These are phyloP conservation scores for Halichoerus grypus DNA, from an alignment of 2,113 vertebrate species.

Conservation along the genomic window DNA sequence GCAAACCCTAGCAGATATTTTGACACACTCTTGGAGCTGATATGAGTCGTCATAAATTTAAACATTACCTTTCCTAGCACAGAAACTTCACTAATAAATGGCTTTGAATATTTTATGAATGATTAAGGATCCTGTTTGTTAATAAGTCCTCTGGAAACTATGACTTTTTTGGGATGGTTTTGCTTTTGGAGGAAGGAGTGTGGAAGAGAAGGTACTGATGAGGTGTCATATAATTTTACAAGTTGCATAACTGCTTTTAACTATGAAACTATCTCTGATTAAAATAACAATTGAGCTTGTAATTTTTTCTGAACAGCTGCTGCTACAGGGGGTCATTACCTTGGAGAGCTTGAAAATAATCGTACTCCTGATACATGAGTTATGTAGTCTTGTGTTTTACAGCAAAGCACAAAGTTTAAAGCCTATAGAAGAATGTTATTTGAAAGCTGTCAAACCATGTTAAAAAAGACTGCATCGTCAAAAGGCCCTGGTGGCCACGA, in stretches of 20 bases:
- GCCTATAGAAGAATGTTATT: constrained; percentile 91
- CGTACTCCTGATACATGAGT: constrained; percentile 88
- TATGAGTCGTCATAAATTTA: constrained; percentile 86
- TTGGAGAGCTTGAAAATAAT: constrained; percentile 89
- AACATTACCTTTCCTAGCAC: constrained; percentile 81
- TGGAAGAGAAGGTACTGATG: constrained; percentile 85
- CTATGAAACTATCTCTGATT: constrained; percentile 89
- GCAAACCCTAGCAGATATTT: constrained; percentile 82
- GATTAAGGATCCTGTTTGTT: constrained; percentile 79
- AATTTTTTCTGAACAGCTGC: constrained; percentile 92
- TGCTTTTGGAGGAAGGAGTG: constrained; percentile 80
- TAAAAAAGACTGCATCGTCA: constrained; percentile 91
- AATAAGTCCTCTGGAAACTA: constrained; percentile 78
- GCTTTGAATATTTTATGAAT: constrained; percentile 86
- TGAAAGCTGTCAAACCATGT: constrained; percentile 93
- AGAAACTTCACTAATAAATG: constrained; percentile 85
- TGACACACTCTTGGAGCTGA: constrained; percentile 81
- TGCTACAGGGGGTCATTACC: constrained; percentile 90
- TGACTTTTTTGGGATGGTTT: constrained; percentile 59
- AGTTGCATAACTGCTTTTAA: constrained; percentile 90
- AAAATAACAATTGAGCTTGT: constrained; percentile 92
- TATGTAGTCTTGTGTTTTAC: constrained; percentile 89
- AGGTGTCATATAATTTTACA: constrained; percentile 88
- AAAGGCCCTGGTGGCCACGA: constrained; percentile 89
- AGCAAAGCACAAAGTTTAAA: constrained; percentile 90